Conservation (phyloP, 1,140 invertebrate species). For the Tetramorium simillimum region DNA sequence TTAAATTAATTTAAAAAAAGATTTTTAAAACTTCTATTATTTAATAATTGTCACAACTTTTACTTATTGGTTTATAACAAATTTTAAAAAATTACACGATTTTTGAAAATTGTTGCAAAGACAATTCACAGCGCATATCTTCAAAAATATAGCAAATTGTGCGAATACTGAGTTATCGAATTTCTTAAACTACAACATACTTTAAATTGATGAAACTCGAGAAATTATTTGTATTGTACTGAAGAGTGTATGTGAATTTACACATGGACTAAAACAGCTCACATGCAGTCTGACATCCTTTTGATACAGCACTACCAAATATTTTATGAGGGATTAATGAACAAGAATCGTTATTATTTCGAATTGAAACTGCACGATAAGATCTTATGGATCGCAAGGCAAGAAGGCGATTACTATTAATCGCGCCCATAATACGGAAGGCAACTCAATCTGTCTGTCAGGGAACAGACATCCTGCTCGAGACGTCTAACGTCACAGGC, state of each 20-base stretch:
- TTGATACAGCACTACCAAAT: not conserved
- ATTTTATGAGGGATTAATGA: not conserved
- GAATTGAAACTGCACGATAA: not conserved
- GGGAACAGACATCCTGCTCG: conserved; percentile 60
- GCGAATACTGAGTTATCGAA: too few species aligned
- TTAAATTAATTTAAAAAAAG: too few species aligned
- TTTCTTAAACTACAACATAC: not conserved
- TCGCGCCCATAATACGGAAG: conserved; percentile 44
- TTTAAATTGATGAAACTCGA: too few species aligned
- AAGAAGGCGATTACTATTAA: conserved; percentile 45
- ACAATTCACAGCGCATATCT: too few species aligned
- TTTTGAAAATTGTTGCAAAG: too few species aligned
- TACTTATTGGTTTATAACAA: too few species aligned
- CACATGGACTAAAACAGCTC: not conserved
- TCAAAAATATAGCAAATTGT: too few species aligned
- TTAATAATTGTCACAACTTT: too few species aligned
- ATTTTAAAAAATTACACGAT: too few species aligned
- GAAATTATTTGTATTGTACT: too few species aligned
- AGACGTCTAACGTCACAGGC: conserved; percentile 71
- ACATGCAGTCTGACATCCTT: not conserved
- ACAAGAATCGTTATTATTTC: not conserved
- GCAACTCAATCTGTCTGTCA: conserved; percentile 55
- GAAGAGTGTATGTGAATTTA: not conserved
- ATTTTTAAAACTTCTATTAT: too few species aligned
- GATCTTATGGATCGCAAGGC: conserved; percentile 19